phyloP scores from a whole-genome alignment of 2,888 invertebrate genomes.

The Drosophila fungiperda region DNA sequence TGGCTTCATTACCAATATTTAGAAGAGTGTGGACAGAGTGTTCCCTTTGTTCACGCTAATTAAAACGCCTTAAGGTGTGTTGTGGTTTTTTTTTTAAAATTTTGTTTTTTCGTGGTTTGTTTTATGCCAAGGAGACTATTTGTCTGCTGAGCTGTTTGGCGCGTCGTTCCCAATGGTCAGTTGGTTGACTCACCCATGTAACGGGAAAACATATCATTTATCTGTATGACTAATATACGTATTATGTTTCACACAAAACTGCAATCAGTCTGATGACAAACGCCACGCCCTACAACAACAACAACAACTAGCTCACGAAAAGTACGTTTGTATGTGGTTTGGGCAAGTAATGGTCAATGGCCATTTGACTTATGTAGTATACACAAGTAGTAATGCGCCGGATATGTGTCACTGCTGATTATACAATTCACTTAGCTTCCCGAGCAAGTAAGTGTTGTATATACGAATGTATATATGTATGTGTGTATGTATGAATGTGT shows the following conservation, averaged over 20 bases:
- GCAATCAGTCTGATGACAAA: slow-evolving; percentile 28
- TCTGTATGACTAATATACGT: slow-evolving; percentile 67
- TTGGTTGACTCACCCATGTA: slow-evolving; percentile 41
- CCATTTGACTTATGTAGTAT: slow-evolving; percentile 20
- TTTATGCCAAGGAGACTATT: neutral
- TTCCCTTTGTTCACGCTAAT: slow-evolving; percentile 36
- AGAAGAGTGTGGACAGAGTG: slow-evolving; percentile 27
- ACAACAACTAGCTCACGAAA: slow-evolving; percentile 9
- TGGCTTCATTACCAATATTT: slow-evolving; percentile 65
- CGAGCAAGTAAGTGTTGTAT: slow-evolving; percentile 17
- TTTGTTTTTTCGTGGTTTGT: neutral
- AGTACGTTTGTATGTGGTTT: slow-evolving; percentile 6
- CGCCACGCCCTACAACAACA: slow-evolving; percentile 39
- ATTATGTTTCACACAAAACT: slow-evolving; percentile 55
- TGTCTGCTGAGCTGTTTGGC: slow-evolving; percentile 6
- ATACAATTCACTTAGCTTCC: slow-evolving; percentile 66
- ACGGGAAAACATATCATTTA: slow-evolving; percentile 46
- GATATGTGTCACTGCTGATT: slow-evolving; percentile 75
- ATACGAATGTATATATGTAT: neutral
- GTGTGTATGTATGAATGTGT: neutral
- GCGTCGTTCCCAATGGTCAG: slow-evolving; percentile 33
- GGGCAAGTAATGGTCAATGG: slow-evolving; percentile 29
- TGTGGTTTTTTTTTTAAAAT: slow-evolving; percentile 1
- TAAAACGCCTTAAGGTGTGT: slow-evolving; percentile 47
- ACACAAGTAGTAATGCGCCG: slow-evolving; percentile 48